Evolutionary conservation across 2,888 invertebrate species (phyloP).

Genomic region (Saturnia pavonia): DNA sequence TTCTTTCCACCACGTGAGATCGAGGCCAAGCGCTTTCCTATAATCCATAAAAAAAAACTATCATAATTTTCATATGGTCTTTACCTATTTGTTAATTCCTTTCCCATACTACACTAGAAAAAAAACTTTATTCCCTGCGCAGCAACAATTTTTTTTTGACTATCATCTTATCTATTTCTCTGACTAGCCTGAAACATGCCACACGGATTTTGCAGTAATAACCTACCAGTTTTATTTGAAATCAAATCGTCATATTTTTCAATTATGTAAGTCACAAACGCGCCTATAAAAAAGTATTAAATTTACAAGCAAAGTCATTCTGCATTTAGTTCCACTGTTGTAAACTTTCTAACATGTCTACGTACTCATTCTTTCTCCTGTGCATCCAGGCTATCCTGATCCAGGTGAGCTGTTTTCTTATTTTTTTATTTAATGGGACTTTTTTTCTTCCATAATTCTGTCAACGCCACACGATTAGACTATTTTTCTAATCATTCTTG

Average conservation of each 20-base stretch:
- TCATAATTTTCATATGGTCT: too few relatives aligned
- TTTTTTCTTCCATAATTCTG: too few relatives aligned
- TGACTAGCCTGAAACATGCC: neutral
- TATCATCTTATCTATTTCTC: neutral
- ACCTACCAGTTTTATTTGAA: slow-evolving; percentile 7
- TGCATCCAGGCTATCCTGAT: slow-evolving; percentile 34
- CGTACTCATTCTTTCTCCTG: slow-evolving; percentile 30
- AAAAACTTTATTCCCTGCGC: too few relatives aligned
- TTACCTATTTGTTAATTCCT: too few relatives aligned
- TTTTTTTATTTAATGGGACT: too few relatives aligned
- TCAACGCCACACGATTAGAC: too few relatives aligned
- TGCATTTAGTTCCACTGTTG: slow-evolving; percentile 20
- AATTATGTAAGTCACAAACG: neutral
- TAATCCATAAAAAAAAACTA: too few relatives aligned
- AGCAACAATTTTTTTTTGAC: neutral
- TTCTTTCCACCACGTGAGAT: too few relatives aligned
- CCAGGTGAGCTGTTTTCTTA: slow-evolving; percentile 21
- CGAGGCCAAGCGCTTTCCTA: too few relatives aligned
- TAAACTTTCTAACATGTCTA: slow-evolving; percentile 28
- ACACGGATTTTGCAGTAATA: neutral
- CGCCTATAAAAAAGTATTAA: slow-evolving; percentile 16
- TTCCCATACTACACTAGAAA: too few relatives aligned
- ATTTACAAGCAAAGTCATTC: neutral
- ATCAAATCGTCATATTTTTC: neutral
- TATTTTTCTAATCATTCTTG: too few relatives aligned